These are phyloP conservation scores for Rhaphigaster nebulosa DNA, from an alignment of 2,888 invertebrate species.

Conservation along the genomic window DNA sequence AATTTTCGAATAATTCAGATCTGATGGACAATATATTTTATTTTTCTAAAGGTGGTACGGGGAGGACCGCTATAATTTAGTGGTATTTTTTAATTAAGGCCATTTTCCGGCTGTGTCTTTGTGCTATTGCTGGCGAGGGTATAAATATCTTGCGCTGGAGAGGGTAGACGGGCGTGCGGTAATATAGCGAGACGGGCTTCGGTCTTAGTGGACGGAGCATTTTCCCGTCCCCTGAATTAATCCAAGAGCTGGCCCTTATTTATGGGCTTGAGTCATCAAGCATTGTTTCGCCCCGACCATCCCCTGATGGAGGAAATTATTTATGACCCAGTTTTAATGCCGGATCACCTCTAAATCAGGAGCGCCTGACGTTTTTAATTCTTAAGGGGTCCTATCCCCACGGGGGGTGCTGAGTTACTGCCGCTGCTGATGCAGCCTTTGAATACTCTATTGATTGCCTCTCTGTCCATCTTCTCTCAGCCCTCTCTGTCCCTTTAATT, in stretches of 20 bases:
- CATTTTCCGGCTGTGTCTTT: conserved; percentile 58
- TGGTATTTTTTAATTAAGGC: conserved; percentile 62
- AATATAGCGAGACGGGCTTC: conserved; percentile 53
- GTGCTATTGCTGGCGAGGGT: conserved; percentile 31
- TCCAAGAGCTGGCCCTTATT: conserved; percentile 62
- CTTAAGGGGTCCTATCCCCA: conserved; percentile 61
- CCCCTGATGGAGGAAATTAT: conserved; percentile 63
- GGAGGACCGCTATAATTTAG: conserved; percentile 26
- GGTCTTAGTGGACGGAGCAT: conserved; percentile 64
- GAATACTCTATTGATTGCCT: conserved; percentile 38
- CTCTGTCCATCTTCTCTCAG: conserved; percentile 20
- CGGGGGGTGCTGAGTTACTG: conserved; percentile 45
- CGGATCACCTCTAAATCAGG: conserved; percentile 65
- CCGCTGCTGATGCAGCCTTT: conserved; percentile 31
- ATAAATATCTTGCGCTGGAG: conserved; percentile 31
- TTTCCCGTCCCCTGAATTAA: conserved; percentile 63
- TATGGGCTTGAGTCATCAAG: conserved; percentile 64
- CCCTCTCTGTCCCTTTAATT: conserved; percentile 32
- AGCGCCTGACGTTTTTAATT: conserved; percentile 64
- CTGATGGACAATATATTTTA: conserved; percentile 52
- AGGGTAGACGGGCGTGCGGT: conserved; percentile 36
- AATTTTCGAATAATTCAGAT: conserved; percentile 49
- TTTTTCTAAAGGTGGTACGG: conserved; percentile 54
- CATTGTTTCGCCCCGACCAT: conserved; percentile 61
- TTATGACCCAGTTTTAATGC: conserved; percentile 65